Percentiles rank a stretch among this genome's conserved stretches.
phyloP scores from a whole-genome alignment of 2,113 vertebrate genomes.

The Hypocryptadius cinnamomeus region DNA sequence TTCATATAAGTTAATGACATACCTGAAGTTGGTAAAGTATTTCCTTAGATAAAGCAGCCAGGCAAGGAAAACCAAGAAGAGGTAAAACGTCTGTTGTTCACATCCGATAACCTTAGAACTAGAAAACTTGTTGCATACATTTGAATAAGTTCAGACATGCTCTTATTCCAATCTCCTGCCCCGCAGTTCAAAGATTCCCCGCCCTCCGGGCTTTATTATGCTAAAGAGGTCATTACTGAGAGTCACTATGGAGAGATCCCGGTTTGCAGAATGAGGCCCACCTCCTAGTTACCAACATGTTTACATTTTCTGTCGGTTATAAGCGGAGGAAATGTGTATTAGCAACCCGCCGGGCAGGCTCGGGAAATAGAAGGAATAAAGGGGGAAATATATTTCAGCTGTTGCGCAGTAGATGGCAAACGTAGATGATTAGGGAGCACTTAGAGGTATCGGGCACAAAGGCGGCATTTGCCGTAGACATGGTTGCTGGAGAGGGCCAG shows the following conservation, averaged over 20 bases:
- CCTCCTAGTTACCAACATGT: constrained; percentile 51
- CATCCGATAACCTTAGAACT: constrained; percentile 33
- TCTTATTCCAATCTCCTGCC: not conserved
- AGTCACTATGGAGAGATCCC: constrained; percentile 48
- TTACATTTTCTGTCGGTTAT: constrained; percentile 52
- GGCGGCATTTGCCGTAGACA: not conserved
- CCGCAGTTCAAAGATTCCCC: constrained; percentile 42
- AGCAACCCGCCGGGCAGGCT: constrained; percentile 11
- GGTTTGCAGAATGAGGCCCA: not conserved
- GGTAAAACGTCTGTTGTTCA: not conserved
- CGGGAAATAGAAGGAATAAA: not conserved
- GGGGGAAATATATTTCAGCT: not conserved
- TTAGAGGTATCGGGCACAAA: not conserved
- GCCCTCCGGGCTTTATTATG: constrained; percentile 44
- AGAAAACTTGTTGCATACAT: constrained; percentile 35
- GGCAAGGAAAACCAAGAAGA: not conserved
- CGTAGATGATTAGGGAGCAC: not conserved
- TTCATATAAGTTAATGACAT: not conserved
- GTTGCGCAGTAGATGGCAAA: not conserved
- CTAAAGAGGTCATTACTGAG: constrained; percentile 42
- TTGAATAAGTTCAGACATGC: constrained; percentile 20
- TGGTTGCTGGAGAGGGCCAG: not conserved
- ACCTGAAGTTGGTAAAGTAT: not conserved
- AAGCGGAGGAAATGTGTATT: constrained; percentile 53
- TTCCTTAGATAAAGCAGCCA: not conserved